These are phyloP conservation scores for Dryomyza anilis DNA, from an alignment of 2,888 invertebrate species.

Conservation along the genomic window DNA sequence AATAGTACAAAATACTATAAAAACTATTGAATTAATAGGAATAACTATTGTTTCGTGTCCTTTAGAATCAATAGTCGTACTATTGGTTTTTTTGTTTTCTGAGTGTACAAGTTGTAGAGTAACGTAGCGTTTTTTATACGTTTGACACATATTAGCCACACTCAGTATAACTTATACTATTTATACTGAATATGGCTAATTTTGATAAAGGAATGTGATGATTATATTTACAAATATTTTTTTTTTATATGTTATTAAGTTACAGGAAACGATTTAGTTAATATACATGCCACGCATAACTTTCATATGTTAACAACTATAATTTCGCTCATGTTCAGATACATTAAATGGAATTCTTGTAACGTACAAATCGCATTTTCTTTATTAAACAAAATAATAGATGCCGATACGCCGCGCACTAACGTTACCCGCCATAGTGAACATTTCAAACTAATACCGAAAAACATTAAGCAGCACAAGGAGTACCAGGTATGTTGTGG, in stretches of 20 bases:
- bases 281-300: conserved; percentile 11
- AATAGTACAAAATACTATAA: no score
- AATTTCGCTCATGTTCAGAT: conserved; percentile 19
- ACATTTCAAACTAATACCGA: no score
- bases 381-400: conserved; percentile 22
- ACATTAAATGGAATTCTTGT: background rate
- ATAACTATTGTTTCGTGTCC: no score
- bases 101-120: no score
- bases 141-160: background rate
- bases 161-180: background rate
- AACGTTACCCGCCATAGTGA: no score
- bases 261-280: conserved; percentile 4
- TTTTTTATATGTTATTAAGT: conserved; percentile 10
- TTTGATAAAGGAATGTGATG: no score
- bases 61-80: no score
- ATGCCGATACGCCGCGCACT: background rate
- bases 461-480: background rate
- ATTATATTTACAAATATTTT: no score
- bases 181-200: no score
- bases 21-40: no score
- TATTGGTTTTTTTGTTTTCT: no score
- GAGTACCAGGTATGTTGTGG: background rate
- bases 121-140: no score
- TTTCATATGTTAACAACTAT: conserved; percentile 23
- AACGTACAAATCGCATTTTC: background rate